Base-by-base conservation (phyloP, 2,113 vertebrate genomes). In the Phrynosoma blainvillii region DNA sequence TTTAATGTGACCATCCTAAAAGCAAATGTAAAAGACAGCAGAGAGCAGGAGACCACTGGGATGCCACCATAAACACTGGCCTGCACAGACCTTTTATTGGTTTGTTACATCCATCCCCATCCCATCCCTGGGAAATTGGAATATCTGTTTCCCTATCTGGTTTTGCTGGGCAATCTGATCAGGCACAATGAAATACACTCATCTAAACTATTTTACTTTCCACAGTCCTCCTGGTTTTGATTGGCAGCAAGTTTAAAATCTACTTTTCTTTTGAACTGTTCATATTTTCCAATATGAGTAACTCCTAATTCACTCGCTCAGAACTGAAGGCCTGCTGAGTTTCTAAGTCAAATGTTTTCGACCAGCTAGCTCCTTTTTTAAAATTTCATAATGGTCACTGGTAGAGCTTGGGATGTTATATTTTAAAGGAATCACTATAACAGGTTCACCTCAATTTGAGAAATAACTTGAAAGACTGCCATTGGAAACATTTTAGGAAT, bases 191-290 rank as follows among this genome's bases (percentile, higher is more conserved):
- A 85, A 25, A 79, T 16, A 14, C 87, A 82, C 13, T 75, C 30
- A n/a, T 87, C 62, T 71, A 56, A 36, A 16, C 16, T 80, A 71
- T 83, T 12, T 68, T 0, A 77, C 8, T 32, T 78, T 1, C 86
- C 79, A 30, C 87, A 27, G 42, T 9, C 74, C 42, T 71, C 76
- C 27, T 85, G 23, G 13, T 88, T 74, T 92, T 79, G 32, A 71
- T 14, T 14, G 52, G 8, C 23, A 78, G n/a, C 56, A 16, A 86
- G 68, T 30, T 66, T 75, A 84, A 93, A 89, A 86, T 56, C 47
- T 73, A 20, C 83, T 91, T 92, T 85, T 70, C 89, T 86, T 93
- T 74, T 10, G 83, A 79, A 78, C 13, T 8, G 18, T 36, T 59
- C 40, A 88, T 70, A 79, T 20, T n/a, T 1, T 59, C 0, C 21